phyloP scores from a whole-genome alignment of 2,113 vertebrate genomes.

The Cephalopterus ornatus region DNA sequence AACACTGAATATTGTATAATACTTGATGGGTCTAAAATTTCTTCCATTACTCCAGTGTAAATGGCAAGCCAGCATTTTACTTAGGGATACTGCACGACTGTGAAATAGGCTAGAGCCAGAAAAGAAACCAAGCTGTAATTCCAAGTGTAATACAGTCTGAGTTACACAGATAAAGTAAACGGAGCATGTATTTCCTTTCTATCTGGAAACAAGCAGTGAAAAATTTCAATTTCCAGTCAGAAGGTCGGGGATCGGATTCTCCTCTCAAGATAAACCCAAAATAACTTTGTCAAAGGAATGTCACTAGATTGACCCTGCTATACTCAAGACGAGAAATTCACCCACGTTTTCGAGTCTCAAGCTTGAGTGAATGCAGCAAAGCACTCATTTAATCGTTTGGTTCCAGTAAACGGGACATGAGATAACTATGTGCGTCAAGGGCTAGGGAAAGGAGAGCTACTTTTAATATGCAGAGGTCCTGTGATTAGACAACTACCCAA shows the following conservation, averaged over 20 bases:
- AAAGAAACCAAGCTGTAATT: background rate
- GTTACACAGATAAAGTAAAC: background rate
- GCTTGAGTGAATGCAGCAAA: background rate
- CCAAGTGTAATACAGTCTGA: background rate
- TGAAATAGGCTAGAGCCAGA: background rate
- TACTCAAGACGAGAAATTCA: background rate
- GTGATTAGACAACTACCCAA: background rate
- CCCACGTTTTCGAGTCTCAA: background rate
- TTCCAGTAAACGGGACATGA: background rate
- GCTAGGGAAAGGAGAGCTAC: background rate
- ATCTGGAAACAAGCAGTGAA: background rate
- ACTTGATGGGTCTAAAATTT: background rate
- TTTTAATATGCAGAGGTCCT: background rate
- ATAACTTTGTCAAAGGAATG: background rate
- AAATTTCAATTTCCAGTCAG: background rate
- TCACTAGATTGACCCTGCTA: background rate
- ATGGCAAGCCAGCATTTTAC: background rate
- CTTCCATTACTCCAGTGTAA: background rate
- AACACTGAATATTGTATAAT: background rate
- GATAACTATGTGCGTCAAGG: background rate
- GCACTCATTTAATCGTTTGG: background rate
- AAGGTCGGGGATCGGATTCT: background rate
- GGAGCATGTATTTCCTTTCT: background rate
- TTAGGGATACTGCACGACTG: background rate
- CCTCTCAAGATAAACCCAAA: background rate